Percentiles rank a stretch among this genome's conserved stretches.
phyloP scores from a whole-genome alignment of 2,888 invertebrate species.

The Trileptium ribeirensis region DNA sequence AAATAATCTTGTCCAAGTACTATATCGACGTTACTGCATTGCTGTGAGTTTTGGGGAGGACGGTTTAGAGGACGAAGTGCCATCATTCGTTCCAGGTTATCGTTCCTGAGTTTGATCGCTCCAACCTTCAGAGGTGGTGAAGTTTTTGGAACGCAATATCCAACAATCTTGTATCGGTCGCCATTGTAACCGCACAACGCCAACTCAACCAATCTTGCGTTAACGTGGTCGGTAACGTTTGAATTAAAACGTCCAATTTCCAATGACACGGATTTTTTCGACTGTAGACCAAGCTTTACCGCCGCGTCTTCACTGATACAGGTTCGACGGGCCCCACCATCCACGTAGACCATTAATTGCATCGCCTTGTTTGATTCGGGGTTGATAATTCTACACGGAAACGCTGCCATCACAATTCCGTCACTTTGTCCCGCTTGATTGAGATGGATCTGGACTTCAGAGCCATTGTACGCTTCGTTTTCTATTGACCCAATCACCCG shows the following conservation, averaged over 20 bases:
- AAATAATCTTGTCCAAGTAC: background rate
- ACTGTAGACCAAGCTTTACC: background rate
- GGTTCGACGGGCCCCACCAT: background rate
- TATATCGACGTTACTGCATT: background rate
- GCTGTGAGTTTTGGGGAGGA: background rate
- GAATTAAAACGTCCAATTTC: constrained; percentile 4
- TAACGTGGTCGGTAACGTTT: background rate
- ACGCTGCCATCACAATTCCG: background rate
- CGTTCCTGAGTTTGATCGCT: background rate
- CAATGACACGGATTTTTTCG: background rate
- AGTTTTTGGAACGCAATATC: background rate
- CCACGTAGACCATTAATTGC: background rate
- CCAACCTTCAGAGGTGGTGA: background rate
- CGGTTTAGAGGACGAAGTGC: background rate
- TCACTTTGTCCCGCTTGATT: background rate
- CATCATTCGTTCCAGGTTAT: too few species aligned
- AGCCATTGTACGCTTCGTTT: background rate
- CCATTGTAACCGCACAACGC: background rate
- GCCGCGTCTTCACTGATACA: background rate
- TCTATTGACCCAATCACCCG: too few species aligned
- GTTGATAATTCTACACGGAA: background rate
- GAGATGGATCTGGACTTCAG: background rate
- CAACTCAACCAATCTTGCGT: background rate
- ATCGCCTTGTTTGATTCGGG: background rate
- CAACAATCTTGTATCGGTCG: background rate